A percentile compares a stretch with the other conserved stretches of the same genome.
Conservation (phyloP, 2,797 vertebrate genomes). For the Halcyon badia region DNA sequence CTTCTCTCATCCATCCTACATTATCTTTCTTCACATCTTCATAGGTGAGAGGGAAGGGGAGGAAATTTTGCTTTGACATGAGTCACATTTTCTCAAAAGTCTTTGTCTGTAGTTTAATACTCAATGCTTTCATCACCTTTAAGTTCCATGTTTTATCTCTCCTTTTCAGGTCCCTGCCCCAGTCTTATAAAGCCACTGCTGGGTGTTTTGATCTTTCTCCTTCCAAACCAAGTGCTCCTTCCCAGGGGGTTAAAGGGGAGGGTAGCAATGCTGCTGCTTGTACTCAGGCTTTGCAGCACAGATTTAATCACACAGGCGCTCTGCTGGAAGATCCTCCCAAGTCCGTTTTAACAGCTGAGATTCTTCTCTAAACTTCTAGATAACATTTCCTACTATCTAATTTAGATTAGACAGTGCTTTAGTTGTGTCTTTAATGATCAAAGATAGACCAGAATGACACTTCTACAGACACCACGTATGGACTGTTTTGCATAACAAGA, state of each 20-base stretch:
- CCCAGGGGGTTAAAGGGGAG: slow-evolving; percentile 2
- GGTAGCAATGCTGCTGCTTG: background rate
- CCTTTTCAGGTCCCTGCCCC: background rate
- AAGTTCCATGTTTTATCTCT: slow-evolving; percentile 17
- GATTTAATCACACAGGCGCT: background rate
- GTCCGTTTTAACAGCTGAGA: background rate
- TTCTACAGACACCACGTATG: background rate
- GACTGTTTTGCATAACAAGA: background rate
- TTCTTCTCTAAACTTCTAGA: background rate
- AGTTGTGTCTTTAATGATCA: background rate
- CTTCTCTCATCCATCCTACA: background rate
- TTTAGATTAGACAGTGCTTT: background rate
- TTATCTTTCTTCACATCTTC: slow-evolving; percentile 1
- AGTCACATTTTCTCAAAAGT: background rate
- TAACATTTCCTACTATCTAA: background rate
- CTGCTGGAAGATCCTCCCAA: background rate
- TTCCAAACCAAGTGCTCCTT: slow-evolving; percentile 18
- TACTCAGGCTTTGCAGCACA: background rate
- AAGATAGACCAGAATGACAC: background rate
- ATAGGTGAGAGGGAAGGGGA: background rate
- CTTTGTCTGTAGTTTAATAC: slow-evolving; percentile 1
- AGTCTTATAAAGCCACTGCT: background rate
- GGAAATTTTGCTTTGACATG: background rate
- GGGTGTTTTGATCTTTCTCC: slow-evolving; percentile 45
- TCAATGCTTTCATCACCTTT: slow-evolving; percentile 37